Conservation (phyloP, 2,888 invertebrate species). For the Chalcis sispes region DNA sequence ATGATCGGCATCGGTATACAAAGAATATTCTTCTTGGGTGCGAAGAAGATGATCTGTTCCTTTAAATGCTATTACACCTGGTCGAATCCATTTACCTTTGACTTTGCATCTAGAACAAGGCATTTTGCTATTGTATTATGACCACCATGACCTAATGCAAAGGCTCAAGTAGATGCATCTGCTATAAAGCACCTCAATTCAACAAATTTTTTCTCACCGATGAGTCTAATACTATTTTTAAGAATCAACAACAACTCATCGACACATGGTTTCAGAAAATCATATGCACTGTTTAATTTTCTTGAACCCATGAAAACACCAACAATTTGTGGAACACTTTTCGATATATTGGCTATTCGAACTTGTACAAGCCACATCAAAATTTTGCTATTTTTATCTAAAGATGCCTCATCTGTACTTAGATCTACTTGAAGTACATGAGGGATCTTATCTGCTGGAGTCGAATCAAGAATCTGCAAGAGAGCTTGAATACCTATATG, state of each 20-base stretch:
- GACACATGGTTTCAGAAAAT: background rate
- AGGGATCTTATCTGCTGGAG: background rate
- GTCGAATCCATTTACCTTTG: background rate
- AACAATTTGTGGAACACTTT: slow-evolving; percentile 8
- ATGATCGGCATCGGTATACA: background rate
- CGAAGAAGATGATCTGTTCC: slow-evolving; percentile 1
- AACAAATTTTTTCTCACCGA: background rate
- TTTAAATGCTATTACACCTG: background rate
- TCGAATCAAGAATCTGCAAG: background rate
- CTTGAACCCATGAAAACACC: background rate
- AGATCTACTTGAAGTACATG: background rate
- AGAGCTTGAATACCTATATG: slow-evolving; percentile 9
- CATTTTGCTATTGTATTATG: too few species aligned
- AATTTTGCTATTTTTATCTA: too few species aligned
- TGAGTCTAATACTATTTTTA: background rate
- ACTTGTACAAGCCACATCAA: too few species aligned
- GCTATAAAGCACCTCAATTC: slow-evolving; percentile 10
- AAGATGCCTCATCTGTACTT: slow-evolving; percentile 6
- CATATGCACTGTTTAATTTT: background rate
- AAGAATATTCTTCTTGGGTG: slow-evolving; percentile 6
- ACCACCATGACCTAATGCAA: background rate
- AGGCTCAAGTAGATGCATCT: slow-evolving; percentile 17
- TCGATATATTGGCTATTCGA: too few species aligned
- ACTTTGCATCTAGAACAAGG: slow-evolving; percentile 6
- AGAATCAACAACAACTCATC: background rate